phyloP scores from a whole-genome alignment of 2,888 invertebrate genomes.

The Patella ulyssiponensis region DNA sequence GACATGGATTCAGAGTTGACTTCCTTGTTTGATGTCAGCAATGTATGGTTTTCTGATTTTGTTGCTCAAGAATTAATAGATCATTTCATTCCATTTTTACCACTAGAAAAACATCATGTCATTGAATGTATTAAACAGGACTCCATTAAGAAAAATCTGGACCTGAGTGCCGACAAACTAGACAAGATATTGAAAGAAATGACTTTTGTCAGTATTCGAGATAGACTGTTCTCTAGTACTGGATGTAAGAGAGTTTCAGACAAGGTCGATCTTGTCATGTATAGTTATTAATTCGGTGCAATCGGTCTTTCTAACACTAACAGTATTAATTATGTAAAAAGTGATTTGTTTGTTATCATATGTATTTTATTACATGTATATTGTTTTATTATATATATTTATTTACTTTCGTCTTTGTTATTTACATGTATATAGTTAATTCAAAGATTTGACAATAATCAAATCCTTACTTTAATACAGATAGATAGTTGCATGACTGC shows the following conservation, averaged over 20 bases:
- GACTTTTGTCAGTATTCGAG: slow-evolving; percentile 48
- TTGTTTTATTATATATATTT: too few relatives aligned
- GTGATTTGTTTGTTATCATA: too few relatives aligned
- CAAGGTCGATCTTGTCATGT: slow-evolving; percentile 53
- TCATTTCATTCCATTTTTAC: slow-evolving; percentile 61
- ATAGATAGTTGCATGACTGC: too few relatives aligned
- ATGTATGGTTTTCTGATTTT: slow-evolving; percentile 54
- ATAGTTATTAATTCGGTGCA: not conserved
- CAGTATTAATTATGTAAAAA: too few relatives aligned
- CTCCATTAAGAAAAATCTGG: slow-evolving; percentile 46
- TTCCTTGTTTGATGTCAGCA: slow-evolving; percentile 37
- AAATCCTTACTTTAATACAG: too few relatives aligned
- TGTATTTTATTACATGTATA: too few relatives aligned
- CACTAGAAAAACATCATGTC: slow-evolving; percentile 59
- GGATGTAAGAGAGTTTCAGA: slow-evolving; percentile 65
- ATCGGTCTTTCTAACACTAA: too few relatives aligned
- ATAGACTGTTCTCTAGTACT: slow-evolving; percentile 53
- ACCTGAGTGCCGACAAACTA: slow-evolving; percentile 44
- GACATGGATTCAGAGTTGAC: slow-evolving; percentile 39
- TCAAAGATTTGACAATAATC: too few relatives aligned
- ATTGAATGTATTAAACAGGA: slow-evolving; percentile 58
- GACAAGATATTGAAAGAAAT: slow-evolving; percentile 51
- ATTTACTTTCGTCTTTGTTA: too few relatives aligned
- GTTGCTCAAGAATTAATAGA: slow-evolving; percentile 45
- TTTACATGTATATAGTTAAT: too few relatives aligned